Evolutionary conservation across 2,888 invertebrate genomes (phyloP).

Genomic region (Hydriomena furcata): DNA sequence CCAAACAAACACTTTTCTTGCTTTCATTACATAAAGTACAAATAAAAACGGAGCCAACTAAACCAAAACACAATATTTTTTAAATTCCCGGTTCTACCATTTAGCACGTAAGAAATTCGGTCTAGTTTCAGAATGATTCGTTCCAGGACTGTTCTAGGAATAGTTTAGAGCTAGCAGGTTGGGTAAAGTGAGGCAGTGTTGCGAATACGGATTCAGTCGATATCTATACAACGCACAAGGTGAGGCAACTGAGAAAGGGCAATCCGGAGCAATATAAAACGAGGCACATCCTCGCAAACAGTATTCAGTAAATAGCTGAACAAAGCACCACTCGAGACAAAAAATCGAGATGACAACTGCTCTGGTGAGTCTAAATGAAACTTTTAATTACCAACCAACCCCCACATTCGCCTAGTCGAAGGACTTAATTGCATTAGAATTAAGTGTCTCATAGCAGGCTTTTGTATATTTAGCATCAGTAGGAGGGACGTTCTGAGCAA

Average conservation of each 20-base stretch:
- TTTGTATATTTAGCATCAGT: not conserved
- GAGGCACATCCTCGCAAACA: constrained; percentile 71
- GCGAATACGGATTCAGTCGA: constrained; percentile 60
- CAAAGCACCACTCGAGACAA: constrained; percentile 57
- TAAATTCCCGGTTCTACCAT: too few species aligned
- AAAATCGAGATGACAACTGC: constrained; percentile 57
- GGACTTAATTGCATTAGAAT: too few species aligned
- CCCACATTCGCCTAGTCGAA: too few species aligned
- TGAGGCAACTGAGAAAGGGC: constrained; percentile 82
- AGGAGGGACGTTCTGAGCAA: not conserved
- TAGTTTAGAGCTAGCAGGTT: constrained; percentile 37
- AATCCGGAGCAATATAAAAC: constrained; percentile 79
- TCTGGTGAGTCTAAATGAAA: constrained; percentile 59
- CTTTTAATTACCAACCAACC: constrained; percentile 13
- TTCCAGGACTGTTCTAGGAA: too few species aligned
- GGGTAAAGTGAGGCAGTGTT: constrained; percentile 44
- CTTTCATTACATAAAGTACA: too few species aligned
- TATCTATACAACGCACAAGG: constrained; percentile 74
- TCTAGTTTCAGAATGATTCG: too few species aligned
- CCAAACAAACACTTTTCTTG: too few species aligned
- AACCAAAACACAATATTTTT: too few species aligned
- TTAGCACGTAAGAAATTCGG: too few species aligned
- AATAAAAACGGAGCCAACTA: too few species aligned
- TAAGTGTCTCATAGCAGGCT: too few species aligned
- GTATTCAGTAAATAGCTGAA: constrained; percentile 73